Evolutionary conservation across 2,888 invertebrate genomes (phyloP), one percentile per base, ranked within the genome.

Genomic region (Ectropis crepuscularia): DNA sequence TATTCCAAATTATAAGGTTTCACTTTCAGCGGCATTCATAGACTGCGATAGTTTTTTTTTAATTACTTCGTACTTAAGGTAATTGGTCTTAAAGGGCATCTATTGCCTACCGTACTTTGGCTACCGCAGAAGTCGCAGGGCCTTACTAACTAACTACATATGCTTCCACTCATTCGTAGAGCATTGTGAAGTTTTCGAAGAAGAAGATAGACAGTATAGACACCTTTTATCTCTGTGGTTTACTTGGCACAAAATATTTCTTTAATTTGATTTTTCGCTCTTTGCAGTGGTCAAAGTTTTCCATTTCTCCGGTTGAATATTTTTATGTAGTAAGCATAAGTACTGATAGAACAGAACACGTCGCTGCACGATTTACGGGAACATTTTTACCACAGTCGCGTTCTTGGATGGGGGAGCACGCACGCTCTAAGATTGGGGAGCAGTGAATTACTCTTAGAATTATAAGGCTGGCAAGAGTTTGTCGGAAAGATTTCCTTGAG

Each of bases 321-420:
- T 45, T 10, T 45, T 36, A 8, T 39, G 10, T 57, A 37, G 1
- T 11, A 46, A 54, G 6, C 46, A 46, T 39, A 41, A 5, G 36
- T 37, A 60, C 60, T 12, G 64, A 37, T 36, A 48, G 43, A 57
- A 41, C 38, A 47, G 50, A 47, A 60, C 58, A 54, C 49, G 41
- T 63, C 58, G 47, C 43, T 37, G 55, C 59, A 53, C 55, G 59
- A 64, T 64, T 60, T 64, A 64, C 64, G 46, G 28, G 60, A 53
- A 47, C 51, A 60, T 64, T 64, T 63, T 64, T 64, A 64, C 59
- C 64, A 60, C 64, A 60, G 47, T 64, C 55, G 59, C 64, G 64
- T 60, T 55, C 59, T 55, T 50, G 50, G 51, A 49, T 62, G 39
- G 62, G 61, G 58, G 51, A 63, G 51, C 64, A 60, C 55, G 64